phyloP scores from a whole-genome alignment of 2,113 vertebrate genomes.

The Penelope pileata region DNA sequence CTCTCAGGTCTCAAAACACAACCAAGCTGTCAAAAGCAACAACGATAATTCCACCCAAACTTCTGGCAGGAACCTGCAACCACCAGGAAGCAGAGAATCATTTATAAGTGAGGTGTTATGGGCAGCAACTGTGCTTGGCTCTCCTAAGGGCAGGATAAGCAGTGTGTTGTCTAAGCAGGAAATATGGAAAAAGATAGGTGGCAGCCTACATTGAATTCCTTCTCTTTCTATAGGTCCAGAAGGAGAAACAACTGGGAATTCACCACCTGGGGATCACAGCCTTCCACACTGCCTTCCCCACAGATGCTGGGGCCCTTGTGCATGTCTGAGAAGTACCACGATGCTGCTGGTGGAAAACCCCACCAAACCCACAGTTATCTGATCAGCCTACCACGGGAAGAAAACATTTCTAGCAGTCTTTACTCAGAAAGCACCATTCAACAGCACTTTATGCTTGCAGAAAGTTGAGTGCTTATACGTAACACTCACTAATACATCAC shows the following conservation, averaged over 20 bases:
- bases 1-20: neutral
- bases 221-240: neutral
- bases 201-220: neutral
- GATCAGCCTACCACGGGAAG: neutral
- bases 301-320: neutral
- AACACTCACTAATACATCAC: neutral
- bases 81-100: neutral
- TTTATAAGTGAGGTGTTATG: neutral
- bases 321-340: accelerated
- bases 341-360: neutral
- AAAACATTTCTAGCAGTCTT: neutral
- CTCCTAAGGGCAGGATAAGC: neutral
- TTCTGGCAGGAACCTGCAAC: neutral
- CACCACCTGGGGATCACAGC: neutral
- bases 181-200: neutral
- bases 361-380: accelerated
- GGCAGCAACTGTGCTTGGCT: neutral
- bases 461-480: neutral
- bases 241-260: neutral
- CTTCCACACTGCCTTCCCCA: neutral
- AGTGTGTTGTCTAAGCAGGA: neutral
- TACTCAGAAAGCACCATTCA: neutral
- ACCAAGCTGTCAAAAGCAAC: neutral
- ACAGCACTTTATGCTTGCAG: neutral
- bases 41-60: neutral